Evolutionary conservation across 2,797 vertebrate genomes (phyloP), one percentile per base, ranked within the genome.

Genomic region (Enteromius radiatus): DNA sequence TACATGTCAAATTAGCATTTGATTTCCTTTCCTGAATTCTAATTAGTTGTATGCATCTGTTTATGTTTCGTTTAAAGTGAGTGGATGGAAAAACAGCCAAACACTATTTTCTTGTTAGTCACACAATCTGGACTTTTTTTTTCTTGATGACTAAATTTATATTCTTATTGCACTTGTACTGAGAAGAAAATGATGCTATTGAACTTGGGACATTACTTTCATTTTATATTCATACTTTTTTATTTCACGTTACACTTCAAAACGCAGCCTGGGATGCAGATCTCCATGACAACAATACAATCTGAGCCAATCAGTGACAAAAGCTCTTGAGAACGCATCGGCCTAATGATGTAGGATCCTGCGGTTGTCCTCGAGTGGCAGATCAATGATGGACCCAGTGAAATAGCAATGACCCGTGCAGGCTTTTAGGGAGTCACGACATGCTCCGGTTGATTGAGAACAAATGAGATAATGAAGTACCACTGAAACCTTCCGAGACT

Each of bases 221-320:
- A 43, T 59, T 47, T 41, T 67, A 68, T 80, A 67, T 76, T 45
- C 26, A 56, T 61, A 61, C 8, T 15, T 59, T 31, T 11, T 10
- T 49, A 49, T 43, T 47, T 19, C 33, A 6, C 38, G 12, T 38
- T 28, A 45, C 31, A 49, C 26, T 26, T 49, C 6, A 64, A 47
- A 61, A n/a, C 0, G 7, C 36, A 33, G 49, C 15, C 33, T 33
- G 28, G 31, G 41, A 21, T 9, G 63, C 26, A 59, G 65, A 31
- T 84, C 77, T 78, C 85, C 82, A 81, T 84, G 82, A 79, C 78
- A 81, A 69, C 49, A 14, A 47, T 38, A 70, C 68, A 52, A 63
- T 81, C 63, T 69, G 41, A 61, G 21, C 68, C 78, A 86, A 77
- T 84, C 52, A 67, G 38, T 45, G 23, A 38, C 61, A 43, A 82